These are phyloP conservation scores for Ectemnius continuus DNA, from an alignment of 2,888 invertebrate species.

Conservation along the genomic window DNA sequence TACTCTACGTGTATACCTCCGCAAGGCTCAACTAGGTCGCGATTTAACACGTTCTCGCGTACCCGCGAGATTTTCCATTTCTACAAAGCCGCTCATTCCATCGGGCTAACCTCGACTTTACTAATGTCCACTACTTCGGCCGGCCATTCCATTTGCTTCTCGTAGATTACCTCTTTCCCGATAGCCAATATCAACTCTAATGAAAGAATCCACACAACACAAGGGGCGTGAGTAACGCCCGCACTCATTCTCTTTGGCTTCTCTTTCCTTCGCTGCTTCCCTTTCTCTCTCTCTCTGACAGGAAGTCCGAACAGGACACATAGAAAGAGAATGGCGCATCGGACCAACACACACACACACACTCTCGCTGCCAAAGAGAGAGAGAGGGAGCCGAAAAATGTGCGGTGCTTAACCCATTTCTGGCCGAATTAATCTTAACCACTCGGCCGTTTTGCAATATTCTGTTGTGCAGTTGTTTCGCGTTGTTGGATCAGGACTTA, in stretches of 20 bases:
- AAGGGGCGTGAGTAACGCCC: neutral
- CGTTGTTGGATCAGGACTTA: slow-evolving; percentile 5
- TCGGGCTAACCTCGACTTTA: neutral
- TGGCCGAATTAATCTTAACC: slow-evolving; percentile 7
- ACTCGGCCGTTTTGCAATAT: slow-evolving; percentile 7
- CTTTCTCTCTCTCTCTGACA: too few relatives aligned
- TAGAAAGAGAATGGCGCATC: too few relatives aligned
- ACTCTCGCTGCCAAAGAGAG: too few relatives aligned
- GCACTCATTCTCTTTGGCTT: neutral
- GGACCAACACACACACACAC: too few relatives aligned
- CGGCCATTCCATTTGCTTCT: neutral
- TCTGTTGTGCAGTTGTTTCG: neutral
- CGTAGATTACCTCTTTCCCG: neutral
- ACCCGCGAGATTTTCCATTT: neutral
- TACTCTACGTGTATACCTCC: neutral
- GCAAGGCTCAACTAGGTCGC: neutral
- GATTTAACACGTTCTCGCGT: neutral
- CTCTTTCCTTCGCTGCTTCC: too few relatives aligned
- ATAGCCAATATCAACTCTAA: slow-evolving; percentile 6
- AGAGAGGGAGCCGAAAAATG: neutral
- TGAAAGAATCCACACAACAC: slow-evolving; percentile 4
- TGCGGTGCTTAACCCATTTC: slow-evolving; percentile 10
- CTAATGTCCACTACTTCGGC: neutral
- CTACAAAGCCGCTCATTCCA: neutral
- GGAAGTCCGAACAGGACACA: too few relatives aligned